phyloP scores from a whole-genome alignment of 1,140 invertebrate species.

The Drosophila obscura region DNA sequence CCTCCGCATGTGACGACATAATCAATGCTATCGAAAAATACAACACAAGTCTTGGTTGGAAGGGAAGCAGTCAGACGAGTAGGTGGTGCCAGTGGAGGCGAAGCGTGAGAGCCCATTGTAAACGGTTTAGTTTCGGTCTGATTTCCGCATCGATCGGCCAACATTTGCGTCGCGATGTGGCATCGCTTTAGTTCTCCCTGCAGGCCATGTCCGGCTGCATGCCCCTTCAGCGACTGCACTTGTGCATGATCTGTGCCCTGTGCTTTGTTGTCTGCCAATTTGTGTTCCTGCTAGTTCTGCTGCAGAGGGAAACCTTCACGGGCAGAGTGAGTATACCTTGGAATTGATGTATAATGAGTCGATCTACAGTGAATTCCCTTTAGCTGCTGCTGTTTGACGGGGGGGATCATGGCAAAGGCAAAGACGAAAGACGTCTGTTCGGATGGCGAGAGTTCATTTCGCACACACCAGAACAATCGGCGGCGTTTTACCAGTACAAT shows the following conservation, averaged over 20 bases:
- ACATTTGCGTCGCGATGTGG: constrained; percentile 8
- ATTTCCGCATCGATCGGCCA: constrained; percentile 5
- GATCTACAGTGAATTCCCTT: background rate
- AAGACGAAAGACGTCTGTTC: background rate
- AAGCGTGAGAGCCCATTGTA: constrained; percentile 20
- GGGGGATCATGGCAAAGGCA: background rate
- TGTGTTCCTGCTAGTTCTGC: constrained; percentile 5
- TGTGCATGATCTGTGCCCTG: constrained; percentile 19
- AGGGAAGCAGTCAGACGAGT: no score
- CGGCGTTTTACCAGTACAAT: constrained; percentile 56
- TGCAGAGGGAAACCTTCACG: background rate
- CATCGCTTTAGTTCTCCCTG: constrained; percentile 25
- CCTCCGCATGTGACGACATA: constrained; percentile 28
- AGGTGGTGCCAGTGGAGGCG: background rate
- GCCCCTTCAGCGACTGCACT: constrained; percentile 7
- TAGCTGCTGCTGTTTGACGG: background rate
- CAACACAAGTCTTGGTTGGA: background rate
- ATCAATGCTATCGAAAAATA: constrained; percentile 5
- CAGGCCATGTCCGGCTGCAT: constrained; percentile 38
- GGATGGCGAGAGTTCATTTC: constrained; percentile 40
- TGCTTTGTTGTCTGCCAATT: constrained; percentile 30
- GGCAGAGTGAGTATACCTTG: constrained; percentile 17
- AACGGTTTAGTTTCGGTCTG: constrained; percentile 32
- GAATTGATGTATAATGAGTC: no score
- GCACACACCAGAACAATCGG: constrained; percentile 10